Evolutionary conservation across 1,140 invertebrate genomes (phyloP), one percentile per base, ranked within the genome.

Genomic region (Euglossa dilemma): DNA sequence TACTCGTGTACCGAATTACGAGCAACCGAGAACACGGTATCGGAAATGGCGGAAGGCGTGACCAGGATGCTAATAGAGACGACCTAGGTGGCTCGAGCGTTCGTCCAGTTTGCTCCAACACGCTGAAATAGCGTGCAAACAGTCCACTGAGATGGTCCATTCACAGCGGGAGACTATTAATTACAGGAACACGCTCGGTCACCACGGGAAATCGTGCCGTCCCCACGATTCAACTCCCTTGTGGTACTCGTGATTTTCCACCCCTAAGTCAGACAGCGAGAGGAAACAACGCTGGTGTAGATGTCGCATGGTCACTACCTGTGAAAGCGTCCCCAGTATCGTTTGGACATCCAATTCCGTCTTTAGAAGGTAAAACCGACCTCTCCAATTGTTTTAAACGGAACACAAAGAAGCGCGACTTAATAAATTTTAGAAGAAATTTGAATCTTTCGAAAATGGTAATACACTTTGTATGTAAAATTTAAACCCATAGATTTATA

Each of bases 161-260:
- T 77, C 85, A 78, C 69, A 57, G 80, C 79, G 76, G 76, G 87
- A 77, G 91, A 91, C 92, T 90, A 93, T 93, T 92, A 93, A 93
- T 93, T 93, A 93, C 89, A 80, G 88, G 73, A 86, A 90, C 80
- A 89, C 88, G 86, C 87, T 87, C 83, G 83, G 82, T 85, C 86
- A 91, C 87, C 89, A 80, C 86, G 83, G 90, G 85, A 89, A 91
- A 91, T 80, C 75, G 77, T 80, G 67, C 83, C 83, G 75, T 71
- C 70, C 67, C 70, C 61, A 5, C 25, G 36, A 50, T 63, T 52
- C 88, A 79, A 81, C 57, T 85, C 81, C 80, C 82, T 81, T 70
- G 86, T 74, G 86, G 73, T 81, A 71, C 67, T 57, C 79, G 82
- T 89, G 87, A 89, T 89, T 89, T 89, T 89, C 88, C 85, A 89